A percentile compares a stretch with the other conserved stretches of the same genome.
These are phyloP conservation scores for Conomelus anceps DNA, from an alignment of 2,888 invertebrate genomes.

Conservation along the genomic window DNA sequence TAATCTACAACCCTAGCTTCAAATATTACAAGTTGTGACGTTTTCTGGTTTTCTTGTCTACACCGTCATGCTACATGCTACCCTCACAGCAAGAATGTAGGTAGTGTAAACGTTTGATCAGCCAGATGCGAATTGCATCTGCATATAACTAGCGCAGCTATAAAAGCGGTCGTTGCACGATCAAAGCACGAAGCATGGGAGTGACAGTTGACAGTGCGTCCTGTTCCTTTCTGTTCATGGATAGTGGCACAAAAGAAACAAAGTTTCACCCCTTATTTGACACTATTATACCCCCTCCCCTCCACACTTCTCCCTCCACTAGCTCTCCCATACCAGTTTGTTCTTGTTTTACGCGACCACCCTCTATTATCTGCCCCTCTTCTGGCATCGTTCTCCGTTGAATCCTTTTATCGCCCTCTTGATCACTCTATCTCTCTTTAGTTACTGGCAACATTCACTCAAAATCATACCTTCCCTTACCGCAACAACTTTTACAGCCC, in stretches of 20 bases:
- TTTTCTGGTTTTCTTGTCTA: background rate
- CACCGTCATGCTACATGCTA: background rate
- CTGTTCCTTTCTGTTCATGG: conserved; percentile 2
- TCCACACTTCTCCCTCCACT: background rate
- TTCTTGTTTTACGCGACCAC: background rate
- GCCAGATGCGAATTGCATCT: background rate
- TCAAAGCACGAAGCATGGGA: background rate
- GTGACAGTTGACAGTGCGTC: conserved; percentile 6
- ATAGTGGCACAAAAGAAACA: conserved; percentile 5
- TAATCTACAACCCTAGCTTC: background rate
- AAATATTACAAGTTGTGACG: background rate
- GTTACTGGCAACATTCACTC: background rate
- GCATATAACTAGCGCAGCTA: background rate
- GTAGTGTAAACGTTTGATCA: background rate
- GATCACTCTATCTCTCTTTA: background rate
- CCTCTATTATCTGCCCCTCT: background rate
- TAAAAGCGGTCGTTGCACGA: background rate
- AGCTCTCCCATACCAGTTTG: background rate
- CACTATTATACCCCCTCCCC: conserved; percentile 1
- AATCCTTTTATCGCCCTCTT: background rate
- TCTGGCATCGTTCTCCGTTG: background rate
- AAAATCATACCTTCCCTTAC: background rate
- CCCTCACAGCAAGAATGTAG: background rate
- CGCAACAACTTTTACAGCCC: background rate
- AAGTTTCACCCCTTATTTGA: conserved; percentile 8